Percentiles rank a stretch among this genome's conserved stretches.
These are phyloP conservation scores for Drosophila dunni DNA, from an alignment of 1,140 invertebrate genomes.

Conservation along the genomic window DNA sequence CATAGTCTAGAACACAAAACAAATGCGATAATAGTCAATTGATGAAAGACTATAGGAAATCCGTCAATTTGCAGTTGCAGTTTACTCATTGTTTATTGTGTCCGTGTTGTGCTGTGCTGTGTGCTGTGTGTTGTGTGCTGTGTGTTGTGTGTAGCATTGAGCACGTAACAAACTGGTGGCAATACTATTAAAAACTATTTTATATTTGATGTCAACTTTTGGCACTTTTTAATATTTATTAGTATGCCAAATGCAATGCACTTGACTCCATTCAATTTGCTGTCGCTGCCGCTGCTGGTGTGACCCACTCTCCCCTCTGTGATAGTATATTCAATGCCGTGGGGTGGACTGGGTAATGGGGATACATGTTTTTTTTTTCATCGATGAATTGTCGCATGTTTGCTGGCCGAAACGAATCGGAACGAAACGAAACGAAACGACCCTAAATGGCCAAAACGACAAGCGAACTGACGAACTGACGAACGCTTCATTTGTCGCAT, in stretches of 20 bases:
- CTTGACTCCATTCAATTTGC: slow-evolving; percentile 45
- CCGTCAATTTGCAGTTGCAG: slow-evolving; percentile 32
- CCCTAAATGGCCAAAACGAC: slow-evolving; percentile 35
- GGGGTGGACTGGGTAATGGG: slow-evolving; percentile 18
- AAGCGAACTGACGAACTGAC: slow-evolving; percentile 22
- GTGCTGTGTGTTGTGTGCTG: too few species aligned
- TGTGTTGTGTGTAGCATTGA: slow-evolving; percentile 20
- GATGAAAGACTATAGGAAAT: slow-evolving; percentile 32
- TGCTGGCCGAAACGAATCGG: slow-evolving; percentile 36
- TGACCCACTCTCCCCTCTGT: not conserved
- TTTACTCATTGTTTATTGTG: slow-evolving; percentile 37
- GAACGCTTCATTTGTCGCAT: slow-evolving; percentile 73
- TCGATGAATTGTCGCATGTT: slow-evolving; percentile 65
- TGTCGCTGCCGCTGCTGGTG: not conserved
- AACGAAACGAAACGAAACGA: slow-evolving; percentile 17
- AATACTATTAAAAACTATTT: slow-evolving; percentile 33
- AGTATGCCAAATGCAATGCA: slow-evolving; percentile 53
- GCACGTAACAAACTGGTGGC: slow-evolving; percentile 28
- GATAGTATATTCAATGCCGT: not conserved
- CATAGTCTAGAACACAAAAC: slow-evolving; percentile 6
- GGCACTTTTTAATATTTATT: slow-evolving; percentile 47
- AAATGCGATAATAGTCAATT: slow-evolving; percentile 45
- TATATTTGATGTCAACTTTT: slow-evolving; percentile 33
- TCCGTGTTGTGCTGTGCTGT: slow-evolving; percentile 38
- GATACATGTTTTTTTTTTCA: slow-evolving; percentile 48